A percentile compares a stretch with the other conserved stretches of the same genome.
phyloP scores from a whole-genome alignment of 92 coral and sea anemone genomes.

The Epizoanthus illoricatus region DNA sequence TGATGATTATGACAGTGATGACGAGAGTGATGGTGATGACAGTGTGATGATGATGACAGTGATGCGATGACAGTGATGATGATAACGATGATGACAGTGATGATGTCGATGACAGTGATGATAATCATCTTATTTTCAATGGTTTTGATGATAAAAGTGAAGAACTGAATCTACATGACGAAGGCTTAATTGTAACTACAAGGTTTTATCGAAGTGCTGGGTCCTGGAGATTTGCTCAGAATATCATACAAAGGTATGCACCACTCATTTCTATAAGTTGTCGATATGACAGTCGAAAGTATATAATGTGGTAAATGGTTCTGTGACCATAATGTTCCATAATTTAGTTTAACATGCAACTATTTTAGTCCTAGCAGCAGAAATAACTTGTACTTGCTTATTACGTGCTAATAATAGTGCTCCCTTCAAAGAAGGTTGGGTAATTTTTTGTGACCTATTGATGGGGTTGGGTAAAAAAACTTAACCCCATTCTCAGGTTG shows the following conservation, averaged over 20 bases:
- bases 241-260: not conserved
- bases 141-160: conserved; percentile 17
- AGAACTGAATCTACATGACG: not conserved
- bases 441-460: conserved; percentile 25
- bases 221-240: conserved; percentile 15
- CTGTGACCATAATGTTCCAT: too few species aligned
- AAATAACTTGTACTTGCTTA: too few species aligned
- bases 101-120: too few species aligned
- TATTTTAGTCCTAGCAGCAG: too few species aligned
- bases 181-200: not conserved
- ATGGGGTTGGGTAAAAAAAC: conserved; percentile 31
- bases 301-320: too few species aligned
- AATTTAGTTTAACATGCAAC: too few species aligned
- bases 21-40: not conserved
- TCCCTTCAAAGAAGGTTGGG: not conserved
- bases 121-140: not conserved
- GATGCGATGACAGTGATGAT: not conserved
- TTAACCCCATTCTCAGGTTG: not conserved
- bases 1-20: not conserved
- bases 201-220: not conserved
- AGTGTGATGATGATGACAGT: not conserved
- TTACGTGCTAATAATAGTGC: too few species aligned
- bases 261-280: too few species aligned
- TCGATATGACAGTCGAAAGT: too few species aligned
- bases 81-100: not conserved